Percentiles rank a stretch among this genome's conserved stretches.
These are phyloP conservation scores for Schizopygopsis pylzovi DNA, from an alignment of 2,797 vertebrate species.

Conservation along the genomic window DNA sequence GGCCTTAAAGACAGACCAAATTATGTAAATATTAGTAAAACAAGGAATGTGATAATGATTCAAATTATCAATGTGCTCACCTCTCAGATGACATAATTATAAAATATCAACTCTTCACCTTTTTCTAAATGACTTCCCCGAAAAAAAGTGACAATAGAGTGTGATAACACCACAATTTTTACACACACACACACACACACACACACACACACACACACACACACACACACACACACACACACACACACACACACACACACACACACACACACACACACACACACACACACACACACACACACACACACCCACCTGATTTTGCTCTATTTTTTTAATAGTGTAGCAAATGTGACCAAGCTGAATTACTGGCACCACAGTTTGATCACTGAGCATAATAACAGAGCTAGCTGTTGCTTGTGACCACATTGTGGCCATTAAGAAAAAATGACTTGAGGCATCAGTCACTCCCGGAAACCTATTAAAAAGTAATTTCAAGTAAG, in stretches of 20 bases:
- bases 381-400: conserved; percentile 13
- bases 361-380: conserved; percentile 11
- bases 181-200: no score
- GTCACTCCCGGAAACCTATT: background rate
- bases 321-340: background rate
- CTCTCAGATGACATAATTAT: conserved; percentile 4
- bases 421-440: conserved; percentile 25
- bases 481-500: conserved; percentile 7
- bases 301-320: background rate
- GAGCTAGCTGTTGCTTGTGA: conserved; percentile 9
- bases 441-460: conserved; percentile 11
- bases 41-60: background rate
- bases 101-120: conserved; percentile 6
- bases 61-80: background rate
- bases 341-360: background rate
- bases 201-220: no score
- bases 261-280: background rate
- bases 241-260: no score
- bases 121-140: background rate
- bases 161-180: background rate
- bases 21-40: background rate
- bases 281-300: background rate
- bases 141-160: background rate
- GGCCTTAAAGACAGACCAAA: background rate
- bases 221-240: no score